Conservation (phyloP, 1,140 invertebrate species). For the Mizuhopecten yessoensis region DNA sequence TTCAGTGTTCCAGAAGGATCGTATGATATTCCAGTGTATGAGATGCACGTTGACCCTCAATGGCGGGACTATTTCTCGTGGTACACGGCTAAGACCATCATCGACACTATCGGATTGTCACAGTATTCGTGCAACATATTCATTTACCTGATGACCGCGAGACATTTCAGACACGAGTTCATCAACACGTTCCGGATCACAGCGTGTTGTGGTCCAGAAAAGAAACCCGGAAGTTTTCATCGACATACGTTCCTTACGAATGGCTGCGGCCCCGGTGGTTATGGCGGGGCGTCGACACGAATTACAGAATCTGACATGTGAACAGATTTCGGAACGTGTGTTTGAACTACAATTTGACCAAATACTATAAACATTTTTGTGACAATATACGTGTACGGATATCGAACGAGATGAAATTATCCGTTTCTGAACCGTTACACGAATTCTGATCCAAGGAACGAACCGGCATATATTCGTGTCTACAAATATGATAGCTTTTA, state of each 20-base stretch:
- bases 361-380: too few species aligned
- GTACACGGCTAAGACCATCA: conserved; percentile 53
- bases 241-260: not conserved
- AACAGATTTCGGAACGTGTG: not conserved
- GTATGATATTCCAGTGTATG: not conserved
- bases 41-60: conserved; percentile 42
- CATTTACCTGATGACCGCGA: conserved; percentile 57
- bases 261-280: too few species aligned
- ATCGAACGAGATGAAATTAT: too few species aligned
- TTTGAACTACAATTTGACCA: too few species aligned
- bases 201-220: not conserved
- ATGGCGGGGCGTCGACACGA: not conserved
- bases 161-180: conserved; percentile 56
- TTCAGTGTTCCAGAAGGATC: conserved; percentile 41
- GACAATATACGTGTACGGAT: not conserved
- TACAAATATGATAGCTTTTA: too few species aligned
- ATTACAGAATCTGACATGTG: not conserved
- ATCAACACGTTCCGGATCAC: not conserved
- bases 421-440: too few species aligned
- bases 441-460: too few species aligned
- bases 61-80: conserved; percentile 56
- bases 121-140: conserved; percentile 65
- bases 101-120: conserved; percentile 59
- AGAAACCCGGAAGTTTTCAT: conserved; percentile 10
- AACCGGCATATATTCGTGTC: too few species aligned